Conservation (phyloP, 2,113 vertebrate genomes). For the Myanophis thanlyinensis region DNA sequence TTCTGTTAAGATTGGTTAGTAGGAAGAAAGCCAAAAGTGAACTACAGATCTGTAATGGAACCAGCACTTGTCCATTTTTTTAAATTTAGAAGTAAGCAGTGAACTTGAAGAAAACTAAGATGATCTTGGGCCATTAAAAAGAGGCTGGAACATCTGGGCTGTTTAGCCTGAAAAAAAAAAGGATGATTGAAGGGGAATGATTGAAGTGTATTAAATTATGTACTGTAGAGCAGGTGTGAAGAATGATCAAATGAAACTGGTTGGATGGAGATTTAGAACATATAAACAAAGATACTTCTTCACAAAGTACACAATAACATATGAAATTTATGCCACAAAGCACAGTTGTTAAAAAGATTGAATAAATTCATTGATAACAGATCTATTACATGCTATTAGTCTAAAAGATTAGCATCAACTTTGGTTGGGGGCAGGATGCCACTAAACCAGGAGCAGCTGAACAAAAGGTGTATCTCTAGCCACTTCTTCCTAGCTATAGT, state of each 20-base stretch:
- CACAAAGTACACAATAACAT: not conserved
- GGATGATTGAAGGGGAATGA: not conserved
- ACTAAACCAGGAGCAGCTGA: not conserved
- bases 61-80: not conserved
- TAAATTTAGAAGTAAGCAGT: not conserved
- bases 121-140: not conserved
- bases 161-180: not conserved
- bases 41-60: not conserved
- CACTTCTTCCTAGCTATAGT: not conserved
- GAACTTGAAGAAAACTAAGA: not conserved
- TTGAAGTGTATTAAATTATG: not conserved
- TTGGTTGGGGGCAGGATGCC: not conserved
- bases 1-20: not conserved
- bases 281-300: not conserved
- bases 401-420: not conserved
- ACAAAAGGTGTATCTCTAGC: not conserved
- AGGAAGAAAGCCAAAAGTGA: not conserved
- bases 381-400: not conserved
- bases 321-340: not conserved
- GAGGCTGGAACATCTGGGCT: not conserved
- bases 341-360: not conserved
- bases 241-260: not conserved
- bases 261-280: not conserved
- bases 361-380: not conserved
- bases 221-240: not conserved